Base-by-base conservation (phyloP, 2,113 vertebrate genomes). In the Petaurus breviceps region DNA sequence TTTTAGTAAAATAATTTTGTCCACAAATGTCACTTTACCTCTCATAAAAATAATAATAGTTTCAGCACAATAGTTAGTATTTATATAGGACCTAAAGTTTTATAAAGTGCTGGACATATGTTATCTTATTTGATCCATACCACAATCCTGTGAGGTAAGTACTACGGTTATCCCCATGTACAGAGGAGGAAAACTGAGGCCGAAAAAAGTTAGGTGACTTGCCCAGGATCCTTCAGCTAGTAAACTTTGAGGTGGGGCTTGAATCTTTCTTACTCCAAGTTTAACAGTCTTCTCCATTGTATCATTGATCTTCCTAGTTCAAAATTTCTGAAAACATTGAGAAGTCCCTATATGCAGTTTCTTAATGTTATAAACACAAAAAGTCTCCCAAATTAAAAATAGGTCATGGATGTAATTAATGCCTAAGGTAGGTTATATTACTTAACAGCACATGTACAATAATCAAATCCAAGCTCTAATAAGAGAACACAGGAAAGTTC, bases 1-100 rank as follows among this genome's bases (percentile, higher is more conserved):
- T 95, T n/a, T 52, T 96, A 93, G 12, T 93, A 55, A 89, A 51
- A 55, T 90, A 51, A 94, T 14, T 51, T 94, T 94, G 93, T 55
- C 25, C 46, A 90, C 19, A 89, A 89, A 52, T 16, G 93, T 95
- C 46, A 92, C 53, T 22, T 55, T 84, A 23, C 37, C 7, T 84
- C n/a, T 23, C 37, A 55, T 55, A 55, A 26, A 5, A 53, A 68
- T 68, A 84, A 22, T 43, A 43, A 43, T 84, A 84, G n/a, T 84
- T 84, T 84, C 68, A 84, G 14, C 19, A 43, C 19, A 84, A 84
- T 23, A 84, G n/a, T 6, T 84, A 84, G 6, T 43, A 84, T 43
- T 68, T 68, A n/a, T 23, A 43, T 84, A 84, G 26, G 23, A 43
- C 19, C n/a, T 84, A 8, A 84, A 43, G 19, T 84, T 77, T 84